Base-by-base conservation (phyloP, 2,888 invertebrate species). In the Dermolepida albohirtum region DNA sequence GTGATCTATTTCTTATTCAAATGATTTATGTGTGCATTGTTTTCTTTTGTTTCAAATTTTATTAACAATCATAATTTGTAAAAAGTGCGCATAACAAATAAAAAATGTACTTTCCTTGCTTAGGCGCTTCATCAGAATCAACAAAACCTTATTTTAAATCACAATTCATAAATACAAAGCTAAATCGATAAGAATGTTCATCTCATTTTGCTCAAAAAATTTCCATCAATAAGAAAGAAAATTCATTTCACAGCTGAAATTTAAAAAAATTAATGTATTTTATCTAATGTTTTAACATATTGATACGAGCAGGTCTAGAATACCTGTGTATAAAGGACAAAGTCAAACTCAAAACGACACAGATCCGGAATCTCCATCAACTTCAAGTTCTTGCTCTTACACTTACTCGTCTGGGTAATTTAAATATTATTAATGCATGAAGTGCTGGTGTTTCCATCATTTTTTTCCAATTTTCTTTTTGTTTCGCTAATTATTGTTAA, bases 321-420 rank as follows among this genome's bases (percentile, higher is more conserved):
- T 91, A 81, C 92, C 91, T 73, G 88, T 91, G 71, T 91, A 89
- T 83, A 87, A 89, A 77, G 91, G 90, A 76, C 80, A 84, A 34
- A 69, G 70, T 66, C 47, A 59, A 47, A 79, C 77, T 77, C 34
- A 34, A 34, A 81, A 78, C 74, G 83, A 83, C 74, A 78, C 78
- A 69, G 84, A 83, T 67, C 79, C 80, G 70, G 83, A 83, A 74
- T 83, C 83, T 71, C 83, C 81, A 66, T 82, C 83, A 57, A 83
- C 83, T 69, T 83, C 83, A 70, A 83, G 83, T 73, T 83, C 84
- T 75, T 83, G 83, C 75, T 83, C 83, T 78, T 76, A 83, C 74
- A 82, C 83, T 76, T 81, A 82, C 70, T 84, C 84, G 76, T 83
- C 84, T 76, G 84, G 84, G 84, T 83, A 83, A 83, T 74, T 78